Percentiles rank a stretch among this genome's conserved stretches.
These are phyloP conservation scores for Onychomys arenicola DNA, from an alignment of 2,797 vertebrate species.

Conservation along the genomic window DNA sequence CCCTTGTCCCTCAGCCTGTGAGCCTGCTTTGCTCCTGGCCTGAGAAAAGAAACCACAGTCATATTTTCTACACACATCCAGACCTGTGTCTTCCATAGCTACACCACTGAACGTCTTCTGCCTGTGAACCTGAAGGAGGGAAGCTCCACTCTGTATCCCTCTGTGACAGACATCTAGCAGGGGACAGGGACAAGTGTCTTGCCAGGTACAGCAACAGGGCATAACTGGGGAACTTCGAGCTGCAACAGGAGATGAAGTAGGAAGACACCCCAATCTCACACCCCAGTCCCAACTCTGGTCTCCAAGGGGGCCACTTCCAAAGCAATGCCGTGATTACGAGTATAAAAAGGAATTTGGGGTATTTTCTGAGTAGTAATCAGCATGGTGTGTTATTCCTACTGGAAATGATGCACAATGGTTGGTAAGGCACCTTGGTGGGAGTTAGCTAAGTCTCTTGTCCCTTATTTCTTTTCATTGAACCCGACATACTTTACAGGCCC, in stretches of 20 bases:
- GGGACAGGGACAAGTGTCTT: not conserved
- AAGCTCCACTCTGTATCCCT: not conserved
- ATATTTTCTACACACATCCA: fast-evolving
- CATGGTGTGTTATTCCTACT: not conserved
- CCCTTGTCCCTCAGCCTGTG: not conserved
- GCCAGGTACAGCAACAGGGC: not conserved
- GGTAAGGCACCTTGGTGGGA: not conserved
- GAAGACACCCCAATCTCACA: not conserved
- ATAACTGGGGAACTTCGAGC: not conserved
- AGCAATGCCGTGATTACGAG: not conserved
- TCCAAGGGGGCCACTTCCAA: not conserved
- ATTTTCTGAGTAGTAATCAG: not conserved
- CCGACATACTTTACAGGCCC: not conserved
- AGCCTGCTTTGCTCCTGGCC: not conserved
- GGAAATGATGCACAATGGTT: not conserved
- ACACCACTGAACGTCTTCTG: not conserved
- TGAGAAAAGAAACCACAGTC: not conserved
- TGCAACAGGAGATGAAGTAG: not conserved
- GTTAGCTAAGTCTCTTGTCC: not conserved
- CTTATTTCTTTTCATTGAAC: not conserved
- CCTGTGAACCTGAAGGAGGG: not conserved
- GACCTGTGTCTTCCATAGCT: not conserved
- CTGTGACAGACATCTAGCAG: not conserved
- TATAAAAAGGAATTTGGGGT: not conserved
- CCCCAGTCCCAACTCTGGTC: not conserved